A percentile compares a stretch with the other conserved stretches of the same genome.
phyloP scores from a whole-genome alignment of 2,113 vertebrate species.

The Cettia cetti region DNA sequence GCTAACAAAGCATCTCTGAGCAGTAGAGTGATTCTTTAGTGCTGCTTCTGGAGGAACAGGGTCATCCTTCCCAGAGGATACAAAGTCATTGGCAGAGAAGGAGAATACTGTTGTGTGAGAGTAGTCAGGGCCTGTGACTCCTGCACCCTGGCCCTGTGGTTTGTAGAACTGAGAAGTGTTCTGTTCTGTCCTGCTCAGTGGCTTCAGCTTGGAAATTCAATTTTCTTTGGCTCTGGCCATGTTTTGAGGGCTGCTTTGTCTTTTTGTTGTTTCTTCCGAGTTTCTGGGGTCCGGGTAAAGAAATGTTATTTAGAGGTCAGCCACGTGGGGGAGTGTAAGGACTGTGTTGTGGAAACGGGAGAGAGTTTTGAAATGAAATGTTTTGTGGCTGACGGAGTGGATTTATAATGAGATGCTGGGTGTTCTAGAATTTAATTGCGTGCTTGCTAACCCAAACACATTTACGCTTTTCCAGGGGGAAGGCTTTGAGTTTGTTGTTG shows the following conservation, averaged over 20 bases:
- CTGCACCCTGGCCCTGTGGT: neutral
- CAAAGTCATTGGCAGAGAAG: neutral
- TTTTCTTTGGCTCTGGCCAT: neutral
- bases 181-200: neutral
- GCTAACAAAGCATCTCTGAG: neutral
- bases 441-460: neutral
- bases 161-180: neutral
- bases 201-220: neutral
- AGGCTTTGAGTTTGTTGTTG: neutral
- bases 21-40: neutral
- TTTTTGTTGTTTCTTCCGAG: neutral
- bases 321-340: conserved; percentile 44
- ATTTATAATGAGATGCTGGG: neutral
- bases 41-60: neutral
- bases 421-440: neutral
- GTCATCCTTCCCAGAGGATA: neutral
- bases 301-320: neutral
- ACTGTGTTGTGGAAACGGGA: neutral
- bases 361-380: neutral
- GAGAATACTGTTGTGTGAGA: neutral
- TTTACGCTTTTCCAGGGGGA: neutral
- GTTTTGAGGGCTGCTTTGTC: neutral
- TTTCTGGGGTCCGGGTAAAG: neutral
- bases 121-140: neutral
- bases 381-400: neutral